Conservation (phyloP, 2,797 vertebrate species). For the Etheostoma perlongum region DNA sequence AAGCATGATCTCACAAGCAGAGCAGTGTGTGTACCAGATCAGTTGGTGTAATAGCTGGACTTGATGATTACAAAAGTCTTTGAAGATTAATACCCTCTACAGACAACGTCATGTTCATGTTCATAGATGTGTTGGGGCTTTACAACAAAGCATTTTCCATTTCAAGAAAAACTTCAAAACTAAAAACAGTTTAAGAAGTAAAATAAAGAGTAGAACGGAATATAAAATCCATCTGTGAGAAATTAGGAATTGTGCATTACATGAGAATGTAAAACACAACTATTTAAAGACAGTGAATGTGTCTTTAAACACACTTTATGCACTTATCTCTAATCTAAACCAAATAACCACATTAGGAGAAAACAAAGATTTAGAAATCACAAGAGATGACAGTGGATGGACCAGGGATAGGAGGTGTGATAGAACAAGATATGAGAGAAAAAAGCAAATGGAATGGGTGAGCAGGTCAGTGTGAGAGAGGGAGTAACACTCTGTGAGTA, state of each 20-base stretch:
- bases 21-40: slow-evolving; percentile 1
- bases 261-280: neutral
- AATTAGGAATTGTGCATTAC: neutral
- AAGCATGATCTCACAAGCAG: slow-evolving; percentile 21
- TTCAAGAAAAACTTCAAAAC: slow-evolving; percentile 26
- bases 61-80: slow-evolving; percentile 33
- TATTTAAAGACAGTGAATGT: neutral
- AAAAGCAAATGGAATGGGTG: slow-evolving; percentile 40
- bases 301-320: too few species aligned
- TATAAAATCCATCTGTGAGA: slow-evolving; percentile 1
- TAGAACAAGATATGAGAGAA: slow-evolving; percentile 1
- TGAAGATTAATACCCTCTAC: slow-evolving; percentile 35
- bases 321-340: neutral
- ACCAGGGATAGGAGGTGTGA: slow-evolving; percentile 22
- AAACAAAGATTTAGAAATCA: slow-evolving; percentile 10
- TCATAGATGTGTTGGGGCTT: slow-evolving; percentile 25
- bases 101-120: slow-evolving; percentile 17
- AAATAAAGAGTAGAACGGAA: neutral
- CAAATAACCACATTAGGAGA: neutral
- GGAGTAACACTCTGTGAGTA: slow-evolving; percentile 68
- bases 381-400: slow-evolving; percentile 8
- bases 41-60: slow-evolving; percentile 8
- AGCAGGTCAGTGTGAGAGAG: slow-evolving; percentile 57
- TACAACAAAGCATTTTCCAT: slow-evolving; percentile 8
- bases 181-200: slow-evolving; percentile 1